phyloP scores from a whole-genome alignment of 2,113 vertebrate species.

The Ciconia maguari region DNA sequence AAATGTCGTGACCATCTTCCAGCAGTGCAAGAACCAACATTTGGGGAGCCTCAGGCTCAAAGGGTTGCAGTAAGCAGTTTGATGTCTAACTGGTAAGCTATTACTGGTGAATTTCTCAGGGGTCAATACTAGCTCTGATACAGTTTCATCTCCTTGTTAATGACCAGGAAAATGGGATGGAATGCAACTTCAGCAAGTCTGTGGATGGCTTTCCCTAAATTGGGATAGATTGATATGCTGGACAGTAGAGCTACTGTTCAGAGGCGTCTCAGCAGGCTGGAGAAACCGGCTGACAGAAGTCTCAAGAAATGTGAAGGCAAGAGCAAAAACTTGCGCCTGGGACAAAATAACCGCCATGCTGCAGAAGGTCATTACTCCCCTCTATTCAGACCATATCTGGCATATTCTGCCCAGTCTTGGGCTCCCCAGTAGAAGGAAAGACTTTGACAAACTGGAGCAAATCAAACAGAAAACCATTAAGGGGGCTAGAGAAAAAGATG shows the following conservation, averaged over 20 bases:
- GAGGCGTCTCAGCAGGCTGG: neutral
- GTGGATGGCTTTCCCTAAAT: neutral
- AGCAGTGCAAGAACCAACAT: neutral
- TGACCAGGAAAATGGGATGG: neutral
- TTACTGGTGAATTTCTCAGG: neutral
- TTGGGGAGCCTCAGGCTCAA: neutral
- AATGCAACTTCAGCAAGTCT: neutral
- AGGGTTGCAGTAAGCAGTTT: neutral
- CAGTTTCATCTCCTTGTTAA: neutral
- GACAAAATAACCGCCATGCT: neutral
- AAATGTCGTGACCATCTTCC: neutral
- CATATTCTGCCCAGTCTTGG: neutral
- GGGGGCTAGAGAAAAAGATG: neutral
- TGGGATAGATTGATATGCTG: neutral
- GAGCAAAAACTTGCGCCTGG: neutral
- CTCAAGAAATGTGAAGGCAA: neutral
- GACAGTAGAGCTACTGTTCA: neutral
- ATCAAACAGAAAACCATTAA: neutral
- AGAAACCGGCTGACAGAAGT: neutral
- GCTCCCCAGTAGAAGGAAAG: neutral
- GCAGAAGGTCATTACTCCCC: neutral
- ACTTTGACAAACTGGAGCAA: neutral
- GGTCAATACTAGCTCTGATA: neutral
- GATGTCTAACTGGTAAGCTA: neutral
- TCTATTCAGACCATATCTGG: neutral